Conservation (phyloP, 2,888 invertebrate species). For the Cerastis leucographa region DNA sequence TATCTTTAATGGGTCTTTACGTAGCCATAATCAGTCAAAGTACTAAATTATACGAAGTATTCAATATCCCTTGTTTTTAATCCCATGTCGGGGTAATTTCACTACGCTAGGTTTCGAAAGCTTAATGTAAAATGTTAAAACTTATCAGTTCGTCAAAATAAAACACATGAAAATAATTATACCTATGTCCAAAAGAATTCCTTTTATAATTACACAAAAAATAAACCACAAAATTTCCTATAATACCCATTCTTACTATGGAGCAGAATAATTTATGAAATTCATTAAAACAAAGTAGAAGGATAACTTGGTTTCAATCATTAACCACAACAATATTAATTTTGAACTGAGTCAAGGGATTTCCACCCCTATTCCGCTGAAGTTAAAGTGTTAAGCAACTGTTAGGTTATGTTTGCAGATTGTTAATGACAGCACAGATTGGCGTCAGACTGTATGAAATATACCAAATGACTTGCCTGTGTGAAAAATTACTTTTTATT, state of each 20-base stretch:
- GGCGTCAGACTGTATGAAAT: constrained; percentile 76
- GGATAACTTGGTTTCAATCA: constrained; percentile 57
- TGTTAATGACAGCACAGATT: constrained; percentile 74
- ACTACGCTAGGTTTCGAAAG: neutral
- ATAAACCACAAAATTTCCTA: constrained; percentile 25
- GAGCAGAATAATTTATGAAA: constrained; percentile 55
- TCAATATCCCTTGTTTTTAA: neutral
- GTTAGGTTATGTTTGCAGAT: constrained; percentile 42
- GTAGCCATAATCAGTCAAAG: neutral
- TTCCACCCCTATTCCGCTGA: constrained; percentile 10
- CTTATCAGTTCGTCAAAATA: constrained; percentile 5
- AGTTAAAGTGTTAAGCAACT: neutral
- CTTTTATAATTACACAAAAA: constrained; percentile 33
- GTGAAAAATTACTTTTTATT: constrained; percentile 77
- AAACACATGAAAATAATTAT: constrained; percentile 28
- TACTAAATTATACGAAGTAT: neutral
- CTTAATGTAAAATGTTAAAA: neutral
- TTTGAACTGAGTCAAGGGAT: neutral
- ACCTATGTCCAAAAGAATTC: constrained; percentile 31
- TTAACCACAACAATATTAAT: constrained; percentile 53
- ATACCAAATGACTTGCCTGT: constrained; percentile 74
- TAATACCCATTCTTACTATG: constrained; percentile 37
- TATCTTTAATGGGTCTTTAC: neutral
- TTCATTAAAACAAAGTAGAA: constrained; percentile 64
- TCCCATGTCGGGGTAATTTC: neutral